Conservation (phyloP, 2,113 vertebrate genomes). For the Nymphicus hollandicus region DNA sequence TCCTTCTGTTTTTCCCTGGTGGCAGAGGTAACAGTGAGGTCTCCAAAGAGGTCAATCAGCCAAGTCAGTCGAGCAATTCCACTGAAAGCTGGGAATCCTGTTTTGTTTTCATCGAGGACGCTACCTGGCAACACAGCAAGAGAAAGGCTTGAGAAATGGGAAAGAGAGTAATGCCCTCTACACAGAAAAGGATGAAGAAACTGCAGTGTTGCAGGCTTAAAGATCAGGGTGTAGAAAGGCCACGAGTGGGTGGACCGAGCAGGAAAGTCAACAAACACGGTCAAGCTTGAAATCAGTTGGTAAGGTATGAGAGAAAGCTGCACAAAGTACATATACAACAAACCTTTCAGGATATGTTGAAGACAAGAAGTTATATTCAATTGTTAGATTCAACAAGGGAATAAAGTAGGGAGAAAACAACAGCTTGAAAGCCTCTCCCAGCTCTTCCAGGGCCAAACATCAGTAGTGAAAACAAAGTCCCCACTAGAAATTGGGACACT, state of each 20-base stretch:
- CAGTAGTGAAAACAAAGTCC: background rate
- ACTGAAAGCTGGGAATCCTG: slow-evolving; percentile 87
- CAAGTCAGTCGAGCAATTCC: slow-evolving; percentile 90
- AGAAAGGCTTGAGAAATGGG: background rate
- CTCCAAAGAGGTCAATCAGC: slow-evolving; percentile 91
- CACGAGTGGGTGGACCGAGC: background rate
- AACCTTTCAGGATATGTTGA: background rate
- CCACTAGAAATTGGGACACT: background rate
- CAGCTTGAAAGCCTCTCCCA: background rate
- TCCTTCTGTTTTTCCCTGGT: slow-evolving; percentile 74
- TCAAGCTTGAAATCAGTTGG: background rate
- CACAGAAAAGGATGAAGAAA: background rate
- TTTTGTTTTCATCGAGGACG: slow-evolving; percentile 75
- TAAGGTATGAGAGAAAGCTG: background rate
- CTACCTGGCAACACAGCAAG: slow-evolving; percentile 71
- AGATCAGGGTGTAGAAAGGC: background rate
- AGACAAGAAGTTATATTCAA: background rate
- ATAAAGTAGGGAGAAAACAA: background rate
- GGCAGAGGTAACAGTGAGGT: slow-evolving; percentile 82
- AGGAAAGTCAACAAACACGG: background rate
- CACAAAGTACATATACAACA: background rate
- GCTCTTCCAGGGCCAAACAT: background rate
- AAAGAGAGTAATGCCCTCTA: background rate
- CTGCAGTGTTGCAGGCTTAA: background rate
- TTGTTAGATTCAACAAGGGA: background rate